phyloP scores from a whole-genome alignment of 2,797 vertebrate genomes.

The Enteromius mattozi region DNA sequence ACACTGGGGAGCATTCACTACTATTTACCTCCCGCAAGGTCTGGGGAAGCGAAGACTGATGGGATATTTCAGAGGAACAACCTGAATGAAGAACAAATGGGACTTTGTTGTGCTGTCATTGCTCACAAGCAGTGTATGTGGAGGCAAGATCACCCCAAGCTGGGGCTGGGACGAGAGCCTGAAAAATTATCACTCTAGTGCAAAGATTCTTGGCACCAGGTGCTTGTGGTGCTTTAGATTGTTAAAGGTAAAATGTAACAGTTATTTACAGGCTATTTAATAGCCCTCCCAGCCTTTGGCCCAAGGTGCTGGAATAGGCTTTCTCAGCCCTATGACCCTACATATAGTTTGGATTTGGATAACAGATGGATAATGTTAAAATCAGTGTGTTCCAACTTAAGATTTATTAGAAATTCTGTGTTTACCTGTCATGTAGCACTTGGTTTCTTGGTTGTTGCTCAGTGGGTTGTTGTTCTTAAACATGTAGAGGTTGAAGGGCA shows the following conservation, averaged over 20 bases:
- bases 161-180: slow-evolving; percentile 29
- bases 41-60: slow-evolving; percentile 70
- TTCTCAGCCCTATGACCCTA: background rate
- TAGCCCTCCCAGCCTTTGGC: background rate
- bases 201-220: slow-evolving; percentile 47
- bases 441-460: slow-evolving; percentile 93
- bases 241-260: slow-evolving; percentile 24
- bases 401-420: background rate
- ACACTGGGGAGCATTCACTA: slow-evolving; percentile 71
- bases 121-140: slow-evolving; percentile 68
- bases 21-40: slow-evolving; percentile 73
- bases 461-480: slow-evolving; percentile 99
- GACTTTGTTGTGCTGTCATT: slow-evolving; percentile 65
- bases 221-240: slow-evolving; percentile 2
- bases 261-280: slow-evolving; percentile 35
- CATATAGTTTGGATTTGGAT: background rate
- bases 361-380: background rate
- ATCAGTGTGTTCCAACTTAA: background rate
- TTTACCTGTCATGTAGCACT: slow-evolving; percentile 98
- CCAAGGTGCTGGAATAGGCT: background rate
- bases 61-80: slow-evolving; percentile 72
- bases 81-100: slow-evolving; percentile 67
- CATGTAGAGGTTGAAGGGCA: slow-evolving; percentile 98
- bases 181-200: slow-evolving; percentile 59
- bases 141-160: slow-evolving; percentile 38